Evolutionary conservation across 2,797 vertebrate species (phyloP).

Genomic region (Emys orbicularis): DNA sequence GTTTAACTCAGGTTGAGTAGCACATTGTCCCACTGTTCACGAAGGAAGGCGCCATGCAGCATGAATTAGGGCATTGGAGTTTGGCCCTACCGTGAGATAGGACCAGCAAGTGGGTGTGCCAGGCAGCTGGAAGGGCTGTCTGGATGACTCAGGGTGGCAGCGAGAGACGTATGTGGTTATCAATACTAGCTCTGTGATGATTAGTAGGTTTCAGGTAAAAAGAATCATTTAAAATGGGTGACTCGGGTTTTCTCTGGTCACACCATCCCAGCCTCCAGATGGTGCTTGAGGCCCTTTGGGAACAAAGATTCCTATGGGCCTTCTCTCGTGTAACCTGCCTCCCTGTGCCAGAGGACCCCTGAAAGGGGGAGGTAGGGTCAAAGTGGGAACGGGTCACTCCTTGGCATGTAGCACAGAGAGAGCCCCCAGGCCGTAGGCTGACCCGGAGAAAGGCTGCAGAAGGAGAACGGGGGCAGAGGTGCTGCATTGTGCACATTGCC

Average conservation of each 20-base stretch:
- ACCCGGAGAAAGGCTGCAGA: neutral
- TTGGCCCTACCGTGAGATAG: neutral
- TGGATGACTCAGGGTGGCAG: neutral
- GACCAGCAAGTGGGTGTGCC: neutral
- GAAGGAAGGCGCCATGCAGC: neutral
- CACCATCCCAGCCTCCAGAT: neutral
- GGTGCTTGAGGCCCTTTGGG: neutral
- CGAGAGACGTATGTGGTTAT: neutral
- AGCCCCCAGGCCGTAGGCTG: neutral
- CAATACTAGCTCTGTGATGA: too few relatives aligned
- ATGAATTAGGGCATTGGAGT: neutral
- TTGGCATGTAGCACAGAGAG: neutral
- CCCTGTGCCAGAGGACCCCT: neutral
- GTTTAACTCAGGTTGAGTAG: neutral
- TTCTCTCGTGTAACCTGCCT: neutral
- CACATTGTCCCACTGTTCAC: neutral
- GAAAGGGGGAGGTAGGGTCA: neutral
- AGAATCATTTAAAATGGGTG: neutral
- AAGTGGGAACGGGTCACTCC: neutral
- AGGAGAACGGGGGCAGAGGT: neutral
- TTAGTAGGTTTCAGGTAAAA: fast-evolving
- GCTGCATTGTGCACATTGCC: neutral
- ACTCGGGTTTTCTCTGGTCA: neutral
- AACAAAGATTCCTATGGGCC: neutral
- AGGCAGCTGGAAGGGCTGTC: neutral